These are phyloP conservation scores for Zhuqinia jingwanae DNA, from an alignment of 2,888 invertebrate genomes.

Conservation along the genomic window DNA sequence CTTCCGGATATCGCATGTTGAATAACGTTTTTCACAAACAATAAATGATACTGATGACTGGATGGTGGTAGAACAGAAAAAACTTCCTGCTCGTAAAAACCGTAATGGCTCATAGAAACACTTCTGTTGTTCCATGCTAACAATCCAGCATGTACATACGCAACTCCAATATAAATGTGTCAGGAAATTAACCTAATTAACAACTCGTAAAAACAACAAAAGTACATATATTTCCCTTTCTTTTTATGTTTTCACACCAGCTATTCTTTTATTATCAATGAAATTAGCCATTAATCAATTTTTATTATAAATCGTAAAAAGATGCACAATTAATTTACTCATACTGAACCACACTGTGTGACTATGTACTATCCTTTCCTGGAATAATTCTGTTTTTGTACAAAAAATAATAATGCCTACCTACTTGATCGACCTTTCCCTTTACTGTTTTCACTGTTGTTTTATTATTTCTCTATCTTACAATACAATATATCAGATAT, in stretches of 20 bases:
- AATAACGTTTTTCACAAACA: not conserved
- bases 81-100: not conserved
- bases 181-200: conserved; percentile 8
- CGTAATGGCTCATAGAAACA: not conserved
- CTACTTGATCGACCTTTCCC: conserved; percentile 4
- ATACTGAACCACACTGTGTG: too few relatives aligned
- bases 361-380: too few relatives aligned
- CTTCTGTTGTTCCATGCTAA: conserved; percentile 15
- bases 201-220: not conserved
- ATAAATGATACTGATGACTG: not conserved
- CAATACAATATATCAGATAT: not conserved
- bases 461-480: not conserved
- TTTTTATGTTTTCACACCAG: not conserved
- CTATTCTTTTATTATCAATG: too few relatives aligned
- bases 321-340: not conserved
- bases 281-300: conserved; percentile 7
- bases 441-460: not conserved
- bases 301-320: not conserved
- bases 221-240: not conserved
- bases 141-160: not conserved
- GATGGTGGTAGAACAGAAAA: too few relatives aligned
- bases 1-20: conserved; percentile 59
- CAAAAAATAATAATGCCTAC: too few relatives aligned
- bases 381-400: not conserved
- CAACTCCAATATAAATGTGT: not conserved